Evolutionary conservation across 2,113 vertebrate genomes (phyloP).

Genomic region (Zapornia atra): DNA sequence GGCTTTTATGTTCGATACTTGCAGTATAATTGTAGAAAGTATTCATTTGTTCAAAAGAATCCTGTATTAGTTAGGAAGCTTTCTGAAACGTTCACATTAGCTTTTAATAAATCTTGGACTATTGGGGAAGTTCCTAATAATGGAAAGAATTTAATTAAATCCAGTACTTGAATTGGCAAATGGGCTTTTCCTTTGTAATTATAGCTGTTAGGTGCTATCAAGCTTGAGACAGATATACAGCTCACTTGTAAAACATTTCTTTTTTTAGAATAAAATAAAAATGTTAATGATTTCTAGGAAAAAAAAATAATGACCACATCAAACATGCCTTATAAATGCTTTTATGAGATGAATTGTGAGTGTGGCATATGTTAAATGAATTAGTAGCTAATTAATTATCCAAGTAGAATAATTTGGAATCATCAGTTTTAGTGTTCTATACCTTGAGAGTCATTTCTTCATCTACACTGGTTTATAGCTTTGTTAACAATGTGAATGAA

Average conservation of each 20-base stretch:
- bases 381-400: neutral
- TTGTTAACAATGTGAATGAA: neutral
- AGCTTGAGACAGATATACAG: neutral
- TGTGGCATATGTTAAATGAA: neutral
- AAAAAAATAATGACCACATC: neutral
- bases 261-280: neutral
- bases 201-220: neutral
- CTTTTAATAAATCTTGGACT: neutral
- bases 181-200: neutral
- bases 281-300: neutral
- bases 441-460: neutral
- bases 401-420: neutral
- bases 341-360: neutral
- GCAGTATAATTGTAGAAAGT: neutral
- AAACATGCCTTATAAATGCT: neutral
- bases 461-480: neutral
- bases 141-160: constrained; percentile 27
- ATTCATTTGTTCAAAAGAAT: neutral
- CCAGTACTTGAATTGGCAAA: neutral
- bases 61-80: neutral
- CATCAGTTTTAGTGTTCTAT: neutral
- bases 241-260: neutral
- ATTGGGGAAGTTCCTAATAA: neutral
- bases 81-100: neutral
- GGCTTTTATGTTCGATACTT: neutral